phyloP scores from a whole-genome alignment of 2,888 invertebrate genomes.

The Portevinia maculata region DNA sequence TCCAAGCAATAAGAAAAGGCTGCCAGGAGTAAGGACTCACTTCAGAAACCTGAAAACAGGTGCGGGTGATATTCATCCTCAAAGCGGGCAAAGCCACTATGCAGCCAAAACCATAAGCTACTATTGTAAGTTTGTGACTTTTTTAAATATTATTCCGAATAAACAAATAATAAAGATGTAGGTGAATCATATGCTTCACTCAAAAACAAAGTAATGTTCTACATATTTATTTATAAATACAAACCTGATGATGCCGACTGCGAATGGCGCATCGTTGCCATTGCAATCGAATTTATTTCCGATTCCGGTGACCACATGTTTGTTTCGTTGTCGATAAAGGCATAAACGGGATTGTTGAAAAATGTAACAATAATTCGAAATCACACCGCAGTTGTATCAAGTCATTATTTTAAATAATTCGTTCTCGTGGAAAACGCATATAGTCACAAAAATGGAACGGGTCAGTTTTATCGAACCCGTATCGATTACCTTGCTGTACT shows the following conservation, averaged over 20 bases:
- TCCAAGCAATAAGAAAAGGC: too few species aligned
- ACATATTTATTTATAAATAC: conserved; percentile 77
- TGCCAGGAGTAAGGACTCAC: too few species aligned
- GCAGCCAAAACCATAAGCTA: too few species aligned
- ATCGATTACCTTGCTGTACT: background rate
- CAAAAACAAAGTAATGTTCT: background rate
- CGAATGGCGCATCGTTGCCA: conserved; percentile 88
- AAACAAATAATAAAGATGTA: too few species aligned
- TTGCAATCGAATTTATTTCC: conserved; percentile 93
- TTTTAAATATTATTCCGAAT: too few species aligned
- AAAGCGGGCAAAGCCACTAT: too few species aligned
- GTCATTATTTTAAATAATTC: conserved; percentile 41
- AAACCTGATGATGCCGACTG: conserved; percentile 90
- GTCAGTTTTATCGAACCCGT: background rate
- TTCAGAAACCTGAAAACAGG: too few species aligned
- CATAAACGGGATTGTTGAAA: conserved; percentile 14
- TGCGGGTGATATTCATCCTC: too few species aligned
- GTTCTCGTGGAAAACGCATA: background rate
- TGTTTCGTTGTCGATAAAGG: conserved; percentile 62
- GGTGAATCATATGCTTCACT: too few species aligned
- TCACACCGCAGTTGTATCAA: conserved; percentile 38
- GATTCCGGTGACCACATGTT: conserved; percentile 88
- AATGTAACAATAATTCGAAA: background rate
- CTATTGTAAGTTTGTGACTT: too few species aligned
- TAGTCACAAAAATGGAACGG: conserved; percentile 8